phyloP scores from a whole-genome alignment of 2,888 invertebrate species.

The Polia nebulosa region DNA sequence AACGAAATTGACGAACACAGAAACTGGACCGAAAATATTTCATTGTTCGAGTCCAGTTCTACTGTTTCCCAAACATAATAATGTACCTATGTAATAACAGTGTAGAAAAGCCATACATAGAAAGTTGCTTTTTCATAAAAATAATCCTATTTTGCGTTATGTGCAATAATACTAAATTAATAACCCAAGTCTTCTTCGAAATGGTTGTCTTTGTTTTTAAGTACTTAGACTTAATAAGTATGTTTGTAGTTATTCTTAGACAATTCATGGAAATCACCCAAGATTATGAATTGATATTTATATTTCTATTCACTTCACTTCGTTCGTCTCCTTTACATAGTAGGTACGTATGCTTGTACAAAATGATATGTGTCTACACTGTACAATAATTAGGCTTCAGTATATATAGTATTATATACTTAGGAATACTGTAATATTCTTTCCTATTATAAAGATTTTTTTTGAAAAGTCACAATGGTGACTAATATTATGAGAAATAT shows the following conservation, averaged over 20 bases:
- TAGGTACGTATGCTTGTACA: slow-evolving; percentile 65
- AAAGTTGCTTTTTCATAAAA: slow-evolving; percentile 39
- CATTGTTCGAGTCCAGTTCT: slow-evolving; percentile 30
- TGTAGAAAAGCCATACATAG: slow-evolving; percentile 44
- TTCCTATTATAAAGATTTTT: slow-evolving; percentile 59
- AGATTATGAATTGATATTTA: slow-evolving; percentile 43
- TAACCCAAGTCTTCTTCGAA: slow-evolving; percentile 57
- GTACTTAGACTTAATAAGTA: slow-evolving; percentile 57
- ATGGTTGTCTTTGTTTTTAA: slow-evolving; percentile 63
- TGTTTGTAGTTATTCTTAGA: slow-evolving; percentile 58
- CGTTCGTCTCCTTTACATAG: slow-evolving; percentile 58
- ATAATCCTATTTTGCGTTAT: slow-evolving; percentile 25
- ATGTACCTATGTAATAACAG: slow-evolving; percentile 48
- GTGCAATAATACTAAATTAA: slow-evolving; percentile 43
- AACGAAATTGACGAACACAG: slow-evolving; percentile 48
- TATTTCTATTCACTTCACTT: slow-evolving; percentile 64
- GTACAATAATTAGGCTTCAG: slow-evolving; percentile 67
- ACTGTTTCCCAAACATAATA: slow-evolving; percentile 19
- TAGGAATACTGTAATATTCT: slow-evolving; percentile 66
- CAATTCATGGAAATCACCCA: slow-evolving; percentile 48
- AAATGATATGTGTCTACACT: slow-evolving; percentile 70
- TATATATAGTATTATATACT: slow-evolving; percentile 64
- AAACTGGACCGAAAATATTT: slow-evolving; percentile 27
- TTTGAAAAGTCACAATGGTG: slow-evolving; percentile 58
- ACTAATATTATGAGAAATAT: slow-evolving; percentile 60